Base-by-base conservation (phyloP, 2,113 vertebrate species). In the Eclectus roratus region DNA sequence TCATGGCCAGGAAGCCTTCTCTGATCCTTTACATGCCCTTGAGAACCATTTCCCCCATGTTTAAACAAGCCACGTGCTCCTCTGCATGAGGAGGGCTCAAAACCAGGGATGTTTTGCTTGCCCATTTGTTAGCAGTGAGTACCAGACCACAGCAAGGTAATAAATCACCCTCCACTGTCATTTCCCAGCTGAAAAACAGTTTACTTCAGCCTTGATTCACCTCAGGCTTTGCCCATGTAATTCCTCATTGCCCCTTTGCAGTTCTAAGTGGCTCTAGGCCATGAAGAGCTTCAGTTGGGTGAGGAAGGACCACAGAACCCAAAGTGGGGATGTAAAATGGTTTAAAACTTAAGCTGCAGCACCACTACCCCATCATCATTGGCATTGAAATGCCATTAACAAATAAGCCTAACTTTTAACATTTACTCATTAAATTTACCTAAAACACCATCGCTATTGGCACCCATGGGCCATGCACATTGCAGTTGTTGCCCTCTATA, bases 391-490 rank as follows among this genome's bases (percentile, higher is more conserved):
- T 35, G 21, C 4, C 56, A 15, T 58, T 24, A 10, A 35, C 24
- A 35, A 35, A 58, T 24, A 58, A 58, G 33, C 24, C 33, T 35
- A 58, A 35, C 56, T 58, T 58, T 35, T 24, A n/a, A 58, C 56
- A 58, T 58, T 58, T 58, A 16, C n/a, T 7, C 56, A 35, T 21
- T 58, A 4, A 35, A n/a, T 35, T 58, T 24, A 24, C 56, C 56
- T 16, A 58, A 35, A 58, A 10, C 56, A 35, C 56, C 56, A 10
- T 16, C 21, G 7, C 39, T 79, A 43, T 31, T 49, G 64, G 39
- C 46, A 76, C 43, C 29, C 5, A 0, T 0, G 5, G 16, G 65
- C 37, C 11, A 0, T 5, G 17, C 6, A 19, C 33, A 0, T 1
- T 9, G 47, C 35, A 50, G 47, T 13, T 0, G 0, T 11, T 66